Percentiles rank a stretch among this genome's conserved stretches.
Conservation (phyloP, 2,113 vertebrate genomes). For the Mellivora capensis region DNA sequence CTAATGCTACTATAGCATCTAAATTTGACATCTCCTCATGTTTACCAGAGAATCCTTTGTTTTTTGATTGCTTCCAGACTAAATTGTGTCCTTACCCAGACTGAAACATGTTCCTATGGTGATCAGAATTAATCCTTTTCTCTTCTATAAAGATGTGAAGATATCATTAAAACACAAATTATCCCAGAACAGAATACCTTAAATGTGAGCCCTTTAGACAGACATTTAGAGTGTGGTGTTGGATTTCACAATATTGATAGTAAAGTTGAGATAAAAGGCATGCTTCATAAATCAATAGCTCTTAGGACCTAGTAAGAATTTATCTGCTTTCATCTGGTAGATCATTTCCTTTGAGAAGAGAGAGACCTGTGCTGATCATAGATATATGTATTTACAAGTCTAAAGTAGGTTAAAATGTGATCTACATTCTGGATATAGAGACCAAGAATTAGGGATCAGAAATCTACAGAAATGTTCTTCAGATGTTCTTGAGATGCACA, state of each 20-base stretch:
- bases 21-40: not conserved
- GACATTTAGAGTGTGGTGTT: not conserved
- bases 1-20: not conserved
- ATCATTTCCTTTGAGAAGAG: not conserved
- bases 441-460: not conserved
- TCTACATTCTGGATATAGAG: not conserved
- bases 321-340: not conserved
- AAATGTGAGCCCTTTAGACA: not conserved
- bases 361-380: not conserved
- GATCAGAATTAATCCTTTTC: conserved; percentile 47
- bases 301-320: not conserved
- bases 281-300: not conserved
- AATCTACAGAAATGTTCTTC: not conserved
- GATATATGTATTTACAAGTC: not conserved
- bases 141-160: not conserved
- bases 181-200: not conserved
- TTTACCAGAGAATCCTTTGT: not conserved
- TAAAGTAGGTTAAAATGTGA: not conserved
- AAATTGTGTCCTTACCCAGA: not conserved
- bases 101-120: not conserved
- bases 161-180: conserved; percentile 29
- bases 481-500: not conserved
- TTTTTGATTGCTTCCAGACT: not conserved
- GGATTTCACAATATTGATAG: not conserved
- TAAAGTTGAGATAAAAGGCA: not conserved